These are phyloP conservation scores for Maconellicoccus hirsutus DNA, from an alignment of 1,140 invertebrate species.

Conservation along the genomic window DNA sequence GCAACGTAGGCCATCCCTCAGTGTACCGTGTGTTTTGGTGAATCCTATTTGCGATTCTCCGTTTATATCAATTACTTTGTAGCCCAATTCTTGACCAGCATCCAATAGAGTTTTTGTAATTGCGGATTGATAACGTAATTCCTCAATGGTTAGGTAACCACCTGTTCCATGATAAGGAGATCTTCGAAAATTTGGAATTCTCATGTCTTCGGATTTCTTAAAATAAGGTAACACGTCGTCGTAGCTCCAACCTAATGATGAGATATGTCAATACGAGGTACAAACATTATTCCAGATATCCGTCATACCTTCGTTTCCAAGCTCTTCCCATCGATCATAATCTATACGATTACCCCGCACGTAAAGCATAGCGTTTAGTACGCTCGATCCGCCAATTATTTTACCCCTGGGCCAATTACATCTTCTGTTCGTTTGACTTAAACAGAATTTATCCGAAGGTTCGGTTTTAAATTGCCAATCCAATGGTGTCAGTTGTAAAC, in stretches of 20 bases:
- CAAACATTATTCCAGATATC: too few species aligned
- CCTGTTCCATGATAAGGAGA: constrained; percentile 55
- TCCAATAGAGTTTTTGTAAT: constrained; percentile 51
- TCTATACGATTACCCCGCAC: constrained; percentile 70
- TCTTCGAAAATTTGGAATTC: constrained; percentile 43
- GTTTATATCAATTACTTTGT: constrained; percentile 58
- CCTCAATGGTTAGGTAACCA: constrained; percentile 54
- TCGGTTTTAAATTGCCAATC: constrained; percentile 74
- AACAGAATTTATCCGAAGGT: constrained; percentile 41
- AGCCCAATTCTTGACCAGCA: constrained; percentile 56
- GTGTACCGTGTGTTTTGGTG: constrained; percentile 25
- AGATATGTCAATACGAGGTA: too few species aligned
- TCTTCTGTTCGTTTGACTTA: constrained; percentile 35
- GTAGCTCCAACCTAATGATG: constrained; percentile 64
- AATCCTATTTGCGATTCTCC: constrained; percentile 62
- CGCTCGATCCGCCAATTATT: constrained; percentile 63
- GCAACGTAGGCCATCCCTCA: constrained; percentile 46
- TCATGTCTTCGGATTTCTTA: constrained; percentile 57
- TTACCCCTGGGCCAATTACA: constrained; percentile 49
- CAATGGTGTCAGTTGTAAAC: constrained; percentile 53
- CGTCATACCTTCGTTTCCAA: constrained; percentile 52
- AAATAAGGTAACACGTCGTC: constrained; percentile 72
- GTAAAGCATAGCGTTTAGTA: constrained; percentile 81
- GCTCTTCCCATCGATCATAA: constrained; percentile 67
- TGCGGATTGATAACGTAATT: constrained; percentile 46